Conservation (phyloP, 2,888 invertebrate genomes). For the Saturnia pavonia region DNA sequence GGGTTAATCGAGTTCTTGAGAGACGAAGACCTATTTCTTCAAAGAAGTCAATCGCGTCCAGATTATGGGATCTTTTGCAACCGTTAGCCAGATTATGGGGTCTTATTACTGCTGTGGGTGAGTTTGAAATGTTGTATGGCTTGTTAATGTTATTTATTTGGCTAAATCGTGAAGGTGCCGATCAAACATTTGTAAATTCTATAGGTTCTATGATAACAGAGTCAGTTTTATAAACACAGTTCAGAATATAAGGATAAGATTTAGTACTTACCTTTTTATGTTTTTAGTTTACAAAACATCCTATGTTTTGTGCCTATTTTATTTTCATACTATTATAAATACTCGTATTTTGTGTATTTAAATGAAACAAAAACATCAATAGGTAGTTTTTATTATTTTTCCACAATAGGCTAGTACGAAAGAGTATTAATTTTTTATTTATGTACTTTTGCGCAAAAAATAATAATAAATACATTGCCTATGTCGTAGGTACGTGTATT, state of each 20-base stretch:
- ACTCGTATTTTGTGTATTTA: no score
- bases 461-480: not conserved
- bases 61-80: constrained; percentile 71
- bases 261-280: no score
- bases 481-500: not conserved
- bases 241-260: not conserved
- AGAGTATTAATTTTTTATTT: no score
- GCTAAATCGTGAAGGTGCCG: not conserved
- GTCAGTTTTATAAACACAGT: not conserved
- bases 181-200: not conserved
- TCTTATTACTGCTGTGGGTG: constrained; percentile 69
- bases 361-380: no score
- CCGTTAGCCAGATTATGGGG: constrained; percentile 75
- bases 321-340: not conserved
- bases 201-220: not conserved
- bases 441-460: no score
- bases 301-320: no score
- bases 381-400: no score
- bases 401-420: no score
- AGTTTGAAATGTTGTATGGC: constrained; percentile 30
- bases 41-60: constrained; percentile 61
- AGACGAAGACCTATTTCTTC: constrained; percentile 45
- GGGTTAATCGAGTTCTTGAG: constrained; percentile 43
- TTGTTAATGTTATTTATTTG: not conserved
- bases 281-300: no score